Evolutionary conservation across 2,113 vertebrate species (phyloP), one percentile per base, ranked within the genome.

Genomic region (Sinocyclocheilus anophthalmus): DNA sequence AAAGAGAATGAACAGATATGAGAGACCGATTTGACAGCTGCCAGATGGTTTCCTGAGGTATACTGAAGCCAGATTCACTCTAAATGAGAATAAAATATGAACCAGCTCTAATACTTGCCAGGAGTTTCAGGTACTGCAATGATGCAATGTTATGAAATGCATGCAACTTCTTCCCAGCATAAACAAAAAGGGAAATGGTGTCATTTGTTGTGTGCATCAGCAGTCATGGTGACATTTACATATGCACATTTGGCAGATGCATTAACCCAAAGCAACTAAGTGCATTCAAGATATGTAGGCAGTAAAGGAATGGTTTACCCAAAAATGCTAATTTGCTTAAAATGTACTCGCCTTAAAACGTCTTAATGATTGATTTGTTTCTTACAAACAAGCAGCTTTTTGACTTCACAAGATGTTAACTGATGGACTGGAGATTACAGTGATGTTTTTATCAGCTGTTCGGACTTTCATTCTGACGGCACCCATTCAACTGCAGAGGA

Each of bases 111-210:
- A 80, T 9, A 22, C 16, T 76, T 26, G 13, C 42, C 73, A 76
- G 37, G 55, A 26, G 79, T 81, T 48, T 48, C 61, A 65, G 61
- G 79, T 81, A 48, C 2, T 30, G 37, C 22, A 67, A 45, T 81
- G 79, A 81, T 67, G 59, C 59, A 81, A 81, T 48, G 39, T 45
- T 48, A 48, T 81, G 79, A 65, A 81, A 81, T 81, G 79, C 79
- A 65, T 22, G 8, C 14, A 65, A 26, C 79, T 6, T 26, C 22
- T 45, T 81, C 39, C 37, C 14, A 67, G 77, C 4, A 70, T n/a
- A 12, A 86, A 75, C 39, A 37, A 79, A n/a, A 53, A 37, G 16
- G 13, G 59, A 63, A 65, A 83, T 81, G 9, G n/a, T 67, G 37
- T 20, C 0, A 65, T 81, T 65, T 81, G 39, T 18, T 81, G 39